Base-by-base conservation (phyloP, 1,140 invertebrate genomes). In the Drosophila insularis region DNA sequence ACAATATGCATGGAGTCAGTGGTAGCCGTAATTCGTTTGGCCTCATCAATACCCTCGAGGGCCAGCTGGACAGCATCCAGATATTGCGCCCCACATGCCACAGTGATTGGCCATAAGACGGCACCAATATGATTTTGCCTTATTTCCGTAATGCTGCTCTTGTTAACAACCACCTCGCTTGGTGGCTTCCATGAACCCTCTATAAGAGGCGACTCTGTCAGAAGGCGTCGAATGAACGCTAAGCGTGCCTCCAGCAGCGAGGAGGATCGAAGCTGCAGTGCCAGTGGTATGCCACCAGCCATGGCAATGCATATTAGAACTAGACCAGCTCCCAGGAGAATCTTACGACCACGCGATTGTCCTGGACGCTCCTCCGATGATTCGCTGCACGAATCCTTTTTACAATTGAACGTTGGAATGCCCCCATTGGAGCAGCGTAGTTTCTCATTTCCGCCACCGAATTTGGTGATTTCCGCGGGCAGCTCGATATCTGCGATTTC, bases 41-140 rank as follows among this genome's bases (percentile, higher is more conserved):
- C 89, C 56, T 81, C 93, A 71, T 96, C 95, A 27, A 95, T 93
- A 74, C 95, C 95, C 74, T 95, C 95, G 71, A 96, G 80, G 0
- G 94, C 94, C 10, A 94, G 84, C 72, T 95, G 93, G 2, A 95
- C 94, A 7, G 94, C 94, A 79, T 95, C 94, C 81, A 94, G 92
- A 77, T 93, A 94, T 81, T 95, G 94, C 3, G 94, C 92, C 4
- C 92, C 92, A 82, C 95, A 96, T 0, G 93, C 92, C 0, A 94
- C 94, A 54, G 94, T 94, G 3, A 94, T 94, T 1, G 94, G 94
- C 95, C 94, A 95, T 68, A 95, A 94, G 87, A 95, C 94, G 0
- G 91, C 90, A 0, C 91, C 91, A 19, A 92, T 89, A 27, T 91
- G 78, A 66, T 90, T 92, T 21, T 90, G 80, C 0, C 85, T 77